These are phyloP conservation scores for Agraylea sexmaculata DNA, from an alignment of 1,140 invertebrate species.

Conservation along the genomic window DNA sequence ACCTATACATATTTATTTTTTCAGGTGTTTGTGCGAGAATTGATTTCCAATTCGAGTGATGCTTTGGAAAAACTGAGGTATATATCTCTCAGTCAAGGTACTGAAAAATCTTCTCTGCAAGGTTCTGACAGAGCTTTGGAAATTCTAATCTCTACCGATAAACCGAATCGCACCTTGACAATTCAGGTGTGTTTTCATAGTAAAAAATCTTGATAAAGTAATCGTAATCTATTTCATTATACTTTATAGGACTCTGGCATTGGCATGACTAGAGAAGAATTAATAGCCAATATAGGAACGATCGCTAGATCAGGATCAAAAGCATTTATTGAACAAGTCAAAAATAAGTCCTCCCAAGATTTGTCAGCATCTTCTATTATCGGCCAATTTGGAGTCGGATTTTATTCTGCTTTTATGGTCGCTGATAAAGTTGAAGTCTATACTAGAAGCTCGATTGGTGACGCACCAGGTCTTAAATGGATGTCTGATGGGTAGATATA, in stretches of 20 bases:
- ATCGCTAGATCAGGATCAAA: conserved; percentile 94
- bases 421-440: conserved; percentile 89
- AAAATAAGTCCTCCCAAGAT: conserved; percentile 50
- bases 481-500: conserved; percentile 68
- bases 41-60: conserved; percentile 96
- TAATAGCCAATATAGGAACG: conserved; percentile 84
- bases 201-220: conserved; percentile 2
- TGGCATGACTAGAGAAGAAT: conserved; percentile 88
- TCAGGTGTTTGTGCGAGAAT: conserved; percentile 86
- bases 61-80: conserved; percentile 88
- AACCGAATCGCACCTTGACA: conserved; percentile 69
- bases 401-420: conserved; percentile 96
- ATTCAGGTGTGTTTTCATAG: conserved; percentile 54
- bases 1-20: conserved; percentile 17
- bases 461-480: conserved; percentile 71
- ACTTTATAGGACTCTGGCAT: conserved; percentile 70
- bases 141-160: conserved; percentile 84
- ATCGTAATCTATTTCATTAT: not conserved
- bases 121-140: conserved; percentile 55
- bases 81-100: conserved; percentile 48
- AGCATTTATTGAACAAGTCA: conserved; percentile 80
- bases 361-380: conserved; percentile 71
- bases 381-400: conserved; percentile 97
- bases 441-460: conserved; percentile 51
- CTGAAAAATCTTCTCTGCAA: conserved; percentile 30